Evolutionary conservation across 2,113 vertebrate genomes (phyloP), one percentile per base, ranked within the genome.

Genomic region (Trematocara unimaculatum): DNA sequence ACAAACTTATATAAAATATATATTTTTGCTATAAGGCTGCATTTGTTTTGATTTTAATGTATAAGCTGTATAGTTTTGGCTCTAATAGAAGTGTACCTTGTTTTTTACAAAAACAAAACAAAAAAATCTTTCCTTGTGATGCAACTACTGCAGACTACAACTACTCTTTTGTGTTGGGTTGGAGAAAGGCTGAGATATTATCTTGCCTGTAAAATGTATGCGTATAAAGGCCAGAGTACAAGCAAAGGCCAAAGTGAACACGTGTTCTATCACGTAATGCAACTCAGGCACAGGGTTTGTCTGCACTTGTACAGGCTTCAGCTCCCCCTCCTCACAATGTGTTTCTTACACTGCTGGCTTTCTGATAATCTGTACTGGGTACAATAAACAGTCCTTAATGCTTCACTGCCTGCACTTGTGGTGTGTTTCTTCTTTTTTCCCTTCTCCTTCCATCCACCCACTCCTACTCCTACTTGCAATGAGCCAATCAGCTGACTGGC

Each of bases 281-380:
- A 31, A 14, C 42, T 79, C 23, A 17, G 55, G 56, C 84, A 35
- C 47, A 58, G 88, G 86, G 85, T 79, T 81, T n/a, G 85, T 94
- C 92, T 94, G 93, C 91, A 89, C 92, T 94, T 96, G 95, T 96
- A 95, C 82, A 94, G 91, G 94, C 94, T 95, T 94, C 82, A 67
- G 35, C 53, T 35, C 42, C 58, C 79, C n/a, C 89, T 86, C 90
- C 87, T 92, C 94, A 93, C 93, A 94, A 94, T 91, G 87, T 98
- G 93, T 97, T 96, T 96, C 95, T 97, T 97, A 97, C 97, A 97
- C 96, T 97, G 97, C 97, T 97, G 96, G 96, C 89, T 97, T 98
- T 92, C 96, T 97, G 95, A 97, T 98, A 96, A 97, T 98, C 97
- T 98, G 97, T 98, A 98, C 97, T 97, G 97, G 97, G 97, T 98